phyloP scores from a whole-genome alignment of 2,888 invertebrate species.

The Aleiodes leptofemur region DNA sequence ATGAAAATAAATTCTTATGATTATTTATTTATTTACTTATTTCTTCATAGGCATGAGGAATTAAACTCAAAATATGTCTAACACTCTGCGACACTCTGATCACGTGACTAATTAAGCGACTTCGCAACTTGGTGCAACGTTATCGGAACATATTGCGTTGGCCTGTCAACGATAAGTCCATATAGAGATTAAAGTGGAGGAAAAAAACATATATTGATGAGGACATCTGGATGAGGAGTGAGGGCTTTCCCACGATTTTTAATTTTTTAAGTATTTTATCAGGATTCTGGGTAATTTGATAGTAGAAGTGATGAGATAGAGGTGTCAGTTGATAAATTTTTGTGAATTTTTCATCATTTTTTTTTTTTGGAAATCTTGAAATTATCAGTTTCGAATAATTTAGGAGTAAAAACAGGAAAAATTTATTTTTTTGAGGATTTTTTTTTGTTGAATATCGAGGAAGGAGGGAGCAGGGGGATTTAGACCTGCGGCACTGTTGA shows the following conservation, averaged over 20 bases:
- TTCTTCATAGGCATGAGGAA: background rate
- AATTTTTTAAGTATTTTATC: slow-evolving; percentile 5
- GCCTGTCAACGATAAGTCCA: slow-evolving; percentile 37
- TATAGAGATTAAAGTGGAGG: background rate
- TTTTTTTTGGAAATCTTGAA: too few relatives aligned
- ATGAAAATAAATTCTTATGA: background rate
- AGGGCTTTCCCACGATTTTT: slow-evolving; percentile 11
- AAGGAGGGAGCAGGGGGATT: too few relatives aligned
- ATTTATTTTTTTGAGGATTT: too few relatives aligned
- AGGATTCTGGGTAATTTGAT: background rate
- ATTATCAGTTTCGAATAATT: too few relatives aligned
- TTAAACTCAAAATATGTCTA: slow-evolving; percentile 8
- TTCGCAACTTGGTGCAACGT: slow-evolving; percentile 39
- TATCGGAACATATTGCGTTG: slow-evolving; percentile 43
- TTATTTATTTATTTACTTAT: background rate
- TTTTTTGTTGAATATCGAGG: too few relatives aligned
- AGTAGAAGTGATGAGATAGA: background rate
- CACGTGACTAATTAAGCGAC: slow-evolving; percentile 42
- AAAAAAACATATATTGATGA: background rate
- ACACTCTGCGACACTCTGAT: slow-evolving; percentile 17
- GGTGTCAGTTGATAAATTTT: too few relatives aligned
- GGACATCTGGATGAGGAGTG: slow-evolving; percentile 4
- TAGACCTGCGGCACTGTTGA: too few relatives aligned
- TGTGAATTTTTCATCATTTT: too few relatives aligned
- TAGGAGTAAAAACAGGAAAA: too few relatives aligned